A percentile compares a stretch with the other conserved stretches of the same genome.
These are phyloP conservation scores for Oscheius onirici DNA, from an alignment of 2,888 invertebrate species.

Conservation along the genomic window DNA sequence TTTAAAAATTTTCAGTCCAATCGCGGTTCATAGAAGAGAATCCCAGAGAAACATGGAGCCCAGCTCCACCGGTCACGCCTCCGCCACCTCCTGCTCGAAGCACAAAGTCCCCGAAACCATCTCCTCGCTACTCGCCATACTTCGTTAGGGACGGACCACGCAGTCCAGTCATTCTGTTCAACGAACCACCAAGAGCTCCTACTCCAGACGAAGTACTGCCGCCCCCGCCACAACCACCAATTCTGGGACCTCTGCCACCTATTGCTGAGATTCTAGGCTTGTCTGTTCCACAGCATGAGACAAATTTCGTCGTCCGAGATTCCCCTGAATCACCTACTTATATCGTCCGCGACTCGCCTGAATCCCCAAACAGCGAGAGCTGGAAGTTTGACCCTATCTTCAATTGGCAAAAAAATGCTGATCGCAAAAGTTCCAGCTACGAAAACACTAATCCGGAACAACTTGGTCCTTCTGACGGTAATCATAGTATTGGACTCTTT, in stretches of 20 bases:
- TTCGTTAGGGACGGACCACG: neutral
- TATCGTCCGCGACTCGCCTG: neutral
- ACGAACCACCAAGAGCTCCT: neutral
- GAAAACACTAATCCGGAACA: no score
- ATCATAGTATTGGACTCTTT: neutral
- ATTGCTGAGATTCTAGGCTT: no score
- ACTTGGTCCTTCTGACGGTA: neutral
- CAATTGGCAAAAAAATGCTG: neutral
- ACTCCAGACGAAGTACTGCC: neutral
- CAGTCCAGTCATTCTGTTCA: neutral
- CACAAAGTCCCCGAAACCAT: neutral
- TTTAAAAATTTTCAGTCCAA: neutral
- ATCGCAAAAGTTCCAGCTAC: neutral
- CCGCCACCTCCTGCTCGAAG: neutral
- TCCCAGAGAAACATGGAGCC: neutral
- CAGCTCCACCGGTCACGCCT: neutral
- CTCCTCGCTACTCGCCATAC: neutral
- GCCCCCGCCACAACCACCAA: no score
- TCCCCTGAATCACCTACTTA: no score
- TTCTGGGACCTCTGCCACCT: no score
- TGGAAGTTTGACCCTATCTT: conserved; percentile 15
- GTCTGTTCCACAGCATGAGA: no score
- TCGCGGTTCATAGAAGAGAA: neutral
- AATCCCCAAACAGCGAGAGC: conserved; percentile 7
- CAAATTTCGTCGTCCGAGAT: no score